These are phyloP conservation scores for Temnothorax longispinosus DNA, from an alignment of 1,140 invertebrate genomes.

Conservation along the genomic window DNA sequence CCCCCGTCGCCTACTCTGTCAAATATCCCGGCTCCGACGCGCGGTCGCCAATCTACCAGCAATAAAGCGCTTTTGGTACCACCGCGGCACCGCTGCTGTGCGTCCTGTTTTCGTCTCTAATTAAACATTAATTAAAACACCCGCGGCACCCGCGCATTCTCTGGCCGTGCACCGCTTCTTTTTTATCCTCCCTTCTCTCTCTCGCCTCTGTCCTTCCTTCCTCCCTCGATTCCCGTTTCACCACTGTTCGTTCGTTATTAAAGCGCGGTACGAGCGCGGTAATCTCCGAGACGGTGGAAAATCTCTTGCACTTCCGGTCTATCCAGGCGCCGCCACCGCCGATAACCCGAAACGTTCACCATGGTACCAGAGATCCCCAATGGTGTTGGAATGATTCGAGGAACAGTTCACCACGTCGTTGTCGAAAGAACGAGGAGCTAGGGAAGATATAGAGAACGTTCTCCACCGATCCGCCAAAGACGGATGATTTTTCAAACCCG, in stretches of 20 bases:
- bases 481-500: neutral
- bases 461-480: neutral
- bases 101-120: conserved; percentile 57
- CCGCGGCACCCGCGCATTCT: conserved; percentile 13
- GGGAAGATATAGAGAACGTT: neutral
- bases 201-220: conserved; percentile 8
- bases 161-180: neutral
- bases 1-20: conserved; percentile 4
- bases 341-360: conserved; percentile 60
- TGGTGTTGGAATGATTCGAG: conserved; percentile 21
- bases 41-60: neutral
- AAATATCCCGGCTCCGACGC: neutral
- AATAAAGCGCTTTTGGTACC: neutral
- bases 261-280: conserved; percentile 36
- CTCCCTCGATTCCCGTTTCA: neutral
- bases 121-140: conserved; percentile 70
- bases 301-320: conserved; percentile 56
- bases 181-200: neutral
- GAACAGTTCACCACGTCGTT: neutral
- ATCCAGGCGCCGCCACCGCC: conserved; percentile 66
- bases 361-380: conserved; percentile 42
- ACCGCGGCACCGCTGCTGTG: neutral
- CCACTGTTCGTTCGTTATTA: conserved; percentile 53
- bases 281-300: conserved; percentile 37
- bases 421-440: neutral